Conservation (phyloP, 2,888 invertebrate species). For the Thymelicus acteon region DNA sequence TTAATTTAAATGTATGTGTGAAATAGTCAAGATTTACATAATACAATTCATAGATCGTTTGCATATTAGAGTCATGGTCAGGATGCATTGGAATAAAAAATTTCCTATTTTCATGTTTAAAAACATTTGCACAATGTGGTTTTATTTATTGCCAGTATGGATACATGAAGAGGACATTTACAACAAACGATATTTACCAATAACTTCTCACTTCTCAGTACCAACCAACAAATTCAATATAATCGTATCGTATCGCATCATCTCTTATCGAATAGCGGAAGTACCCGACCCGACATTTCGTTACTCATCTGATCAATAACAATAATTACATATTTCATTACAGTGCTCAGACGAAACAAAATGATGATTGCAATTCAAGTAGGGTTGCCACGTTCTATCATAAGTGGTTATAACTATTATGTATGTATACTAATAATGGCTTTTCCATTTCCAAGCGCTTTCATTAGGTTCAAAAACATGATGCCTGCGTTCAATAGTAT, state of each 20-base stretch:
- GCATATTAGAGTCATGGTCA: constrained; percentile 12
- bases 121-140: neutral
- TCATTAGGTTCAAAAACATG: too few relatives aligned
- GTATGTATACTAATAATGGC: too few relatives aligned
- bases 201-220: too few relatives aligned
- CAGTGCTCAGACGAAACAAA: constrained; percentile 18
- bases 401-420: neutral
- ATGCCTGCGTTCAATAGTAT: too few relatives aligned
- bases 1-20: constrained; percentile 29
- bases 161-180: too few relatives aligned
- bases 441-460: too few relatives aligned
- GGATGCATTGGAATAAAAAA: neutral
- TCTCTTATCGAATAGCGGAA: constrained; percentile 1
- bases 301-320: constrained; percentile 17
- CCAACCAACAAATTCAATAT: neutral
- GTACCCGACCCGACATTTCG: neutral
- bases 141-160: too few relatives aligned
- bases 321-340: constrained; percentile 14
- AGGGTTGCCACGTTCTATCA: neutral
- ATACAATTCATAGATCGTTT: constrained; percentile 7
- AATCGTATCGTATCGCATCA: neutral
- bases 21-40: constrained; percentile 21
- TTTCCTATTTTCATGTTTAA: neutral
- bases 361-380: neutral
- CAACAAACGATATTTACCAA: neutral